These are phyloP conservation scores for Cardiocondyla obscurior DNA, from an alignment of 1,140 invertebrate species.

Conservation along the genomic window DNA sequence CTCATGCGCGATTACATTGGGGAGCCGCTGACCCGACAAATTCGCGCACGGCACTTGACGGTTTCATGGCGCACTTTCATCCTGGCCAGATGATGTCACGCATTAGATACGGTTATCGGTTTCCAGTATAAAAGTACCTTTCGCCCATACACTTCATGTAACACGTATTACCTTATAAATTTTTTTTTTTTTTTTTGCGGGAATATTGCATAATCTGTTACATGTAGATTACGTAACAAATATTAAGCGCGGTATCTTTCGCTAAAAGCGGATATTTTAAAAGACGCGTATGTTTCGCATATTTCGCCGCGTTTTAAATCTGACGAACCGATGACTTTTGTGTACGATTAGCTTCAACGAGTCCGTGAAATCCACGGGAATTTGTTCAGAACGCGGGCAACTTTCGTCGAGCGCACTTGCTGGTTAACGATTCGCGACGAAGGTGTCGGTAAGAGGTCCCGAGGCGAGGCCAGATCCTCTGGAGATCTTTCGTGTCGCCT, in stretches of 20 bases:
- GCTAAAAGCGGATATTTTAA: background rate
- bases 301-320: too few species aligned
- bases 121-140: slow-evolving; percentile 17
- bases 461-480: background rate
- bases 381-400: background rate
- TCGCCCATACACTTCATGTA: background rate
- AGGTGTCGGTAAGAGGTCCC: background rate
- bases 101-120: slow-evolving; percentile 18
- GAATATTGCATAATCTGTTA: background rate
- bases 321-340: too few species aligned
- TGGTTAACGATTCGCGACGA: slow-evolving; percentile 5
- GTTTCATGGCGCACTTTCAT: slow-evolving; percentile 13
- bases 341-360: background rate
- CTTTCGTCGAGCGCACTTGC: background rate
- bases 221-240: background rate
- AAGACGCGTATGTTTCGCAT: too few species aligned
- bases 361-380: background rate
- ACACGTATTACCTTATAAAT: background rate
- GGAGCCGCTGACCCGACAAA: slow-evolving; percentile 20
- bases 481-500: slow-evolving; percentile 13
- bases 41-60: slow-evolving; percentile 10
- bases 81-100: slow-evolving; percentile 15
- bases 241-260: background rate
- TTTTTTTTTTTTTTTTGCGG: background rate
- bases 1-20: slow-evolving; percentile 23